Evolutionary conservation across 1,140 invertebrate genomes (phyloP), one percentile per base, ranked within the genome.

Genomic region (Sesamia nonagrioides): DNA sequence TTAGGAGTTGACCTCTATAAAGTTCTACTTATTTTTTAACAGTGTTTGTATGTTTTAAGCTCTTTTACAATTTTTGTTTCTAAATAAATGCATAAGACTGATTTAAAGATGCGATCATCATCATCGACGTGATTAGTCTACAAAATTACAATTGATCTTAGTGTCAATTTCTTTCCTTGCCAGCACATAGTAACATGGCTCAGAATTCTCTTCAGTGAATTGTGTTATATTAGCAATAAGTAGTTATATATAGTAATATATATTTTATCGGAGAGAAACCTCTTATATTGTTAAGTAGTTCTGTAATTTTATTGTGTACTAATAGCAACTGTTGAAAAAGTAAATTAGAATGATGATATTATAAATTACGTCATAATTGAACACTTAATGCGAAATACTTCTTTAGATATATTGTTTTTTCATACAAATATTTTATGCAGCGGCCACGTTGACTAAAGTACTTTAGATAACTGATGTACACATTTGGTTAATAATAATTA

Each of bases 161-260:
- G 86, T 86, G 86, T 87, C 87, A 77, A 75, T n/a, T n/a, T 84
- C 80, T 83, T 83, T 83, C 72, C 69, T 81, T 80, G 69, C 79
- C 85, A 82, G 86, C 79, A 83, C 77, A 79, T 80, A 82, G 72
- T 60, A 73, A 72, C 33, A n/a, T n/a, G n/a, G n/a, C n/a, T n/a
- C n/a, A 71, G 72, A 82, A 78, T 82, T 77, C 37, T 79, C 79
- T 83, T 82, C 81, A 82, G 56, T 84, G 82, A 85, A 76, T 83
- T 81, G 66, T 75, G 71, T 85, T 85, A 60, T 78, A 68, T 86
- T 85, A 85, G 84, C 82, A 86, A 86, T 87, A 84, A 86, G 80
- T 84, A 84, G 80, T 80, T 80, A 48, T 72, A 48, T 72, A 42
- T 40, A 79, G 48, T 58, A 71, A 61, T 82, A 63, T 76, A 77